Conservation (phyloP, 2,888 invertebrate species). For the Chrysina gloriosa region DNA sequence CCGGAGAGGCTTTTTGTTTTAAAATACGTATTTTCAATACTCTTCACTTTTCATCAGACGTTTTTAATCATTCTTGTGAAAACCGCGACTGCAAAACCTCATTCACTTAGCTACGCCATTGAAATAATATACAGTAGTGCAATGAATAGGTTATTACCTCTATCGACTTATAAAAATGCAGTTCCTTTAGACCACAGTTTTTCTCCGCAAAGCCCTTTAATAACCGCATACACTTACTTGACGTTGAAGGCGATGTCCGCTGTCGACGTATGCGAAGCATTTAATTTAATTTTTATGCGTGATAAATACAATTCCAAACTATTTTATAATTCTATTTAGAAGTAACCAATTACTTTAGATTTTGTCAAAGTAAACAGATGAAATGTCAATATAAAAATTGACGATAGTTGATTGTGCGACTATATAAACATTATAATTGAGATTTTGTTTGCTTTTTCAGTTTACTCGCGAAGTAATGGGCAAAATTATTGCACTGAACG, state of each 20-base stretch:
- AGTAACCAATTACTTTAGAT: too few relatives aligned
- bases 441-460: not conserved
- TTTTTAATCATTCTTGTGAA: slow-evolving; percentile 45
- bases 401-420: slow-evolving; percentile 10
- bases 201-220: not conserved
- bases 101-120: slow-evolving; percentile 28
- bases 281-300: not conserved
- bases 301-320: not conserved
- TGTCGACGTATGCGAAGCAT: not conserved
- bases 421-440: slow-evolving; percentile 27
- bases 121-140: slow-evolving; percentile 30
- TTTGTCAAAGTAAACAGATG: not conserved
- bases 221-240: not conserved
- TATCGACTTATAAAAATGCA: slow-evolving; percentile 22
- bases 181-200: slow-evolving; percentile 2
- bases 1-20: slow-evolving; percentile 50
- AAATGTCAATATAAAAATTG: not conserved
- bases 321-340: too few relatives aligned
- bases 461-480: not conserved
- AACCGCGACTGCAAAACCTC: slow-evolving; percentile 27
- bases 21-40: slow-evolving; percentile 50
- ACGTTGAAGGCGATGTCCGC: too few relatives aligned
- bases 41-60: slow-evolving; percentile 45
- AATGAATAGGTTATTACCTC: slow-evolving; percentile 25
- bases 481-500: not conserved